A percentile compares a stretch with the other conserved stretches of the same genome.
Evolutionary conservation across 2,888 invertebrate genomes (phyloP).

Genomic region (Cryptocephalus primarius): DNA sequence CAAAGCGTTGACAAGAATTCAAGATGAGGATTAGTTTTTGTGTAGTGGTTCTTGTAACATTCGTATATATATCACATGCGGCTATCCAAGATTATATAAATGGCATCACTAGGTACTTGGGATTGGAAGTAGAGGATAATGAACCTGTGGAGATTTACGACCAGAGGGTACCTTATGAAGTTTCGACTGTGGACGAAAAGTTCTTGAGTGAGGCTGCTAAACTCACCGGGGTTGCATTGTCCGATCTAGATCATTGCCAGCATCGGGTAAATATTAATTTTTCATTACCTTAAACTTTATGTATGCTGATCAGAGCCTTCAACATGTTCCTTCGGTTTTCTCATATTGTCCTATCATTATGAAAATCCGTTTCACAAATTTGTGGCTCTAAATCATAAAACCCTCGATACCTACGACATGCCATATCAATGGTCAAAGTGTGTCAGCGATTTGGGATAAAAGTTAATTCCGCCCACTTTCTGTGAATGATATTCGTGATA

Average conservation of each 20-base stretch:
- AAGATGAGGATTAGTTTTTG: background rate
- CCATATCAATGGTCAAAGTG: too few relatives aligned
- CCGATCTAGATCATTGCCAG: conserved; percentile 51
- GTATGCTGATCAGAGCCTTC: too few relatives aligned
- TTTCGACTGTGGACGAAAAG: conserved; percentile 46
- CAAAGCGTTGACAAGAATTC: too few relatives aligned
- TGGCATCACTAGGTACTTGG: background rate
- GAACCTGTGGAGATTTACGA: conserved; percentile 16
- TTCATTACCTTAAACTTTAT: background rate
- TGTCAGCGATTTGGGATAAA: too few relatives aligned
- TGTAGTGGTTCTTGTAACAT: background rate
- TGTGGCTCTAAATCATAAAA: too few relatives aligned
- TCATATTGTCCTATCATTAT: too few relatives aligned
- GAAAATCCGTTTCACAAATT: too few relatives aligned
- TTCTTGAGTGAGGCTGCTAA: conserved; percentile 51
- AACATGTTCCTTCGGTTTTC: too few relatives aligned
- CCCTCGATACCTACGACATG: too few relatives aligned
- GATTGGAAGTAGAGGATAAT: background rate
- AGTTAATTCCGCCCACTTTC: too few relatives aligned
- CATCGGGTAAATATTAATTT: conserved; percentile 40
- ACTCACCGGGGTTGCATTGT: conserved; percentile 43
- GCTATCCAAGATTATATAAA: background rate
- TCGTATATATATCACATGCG: background rate
- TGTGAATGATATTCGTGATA: too few relatives aligned
- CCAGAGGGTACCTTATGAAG: conserved; percentile 41